Percentiles rank a stretch among this genome's conserved stretches.
phyloP scores from a whole-genome alignment of 2,888 invertebrate species.

The Ptilodon capucinus region DNA sequence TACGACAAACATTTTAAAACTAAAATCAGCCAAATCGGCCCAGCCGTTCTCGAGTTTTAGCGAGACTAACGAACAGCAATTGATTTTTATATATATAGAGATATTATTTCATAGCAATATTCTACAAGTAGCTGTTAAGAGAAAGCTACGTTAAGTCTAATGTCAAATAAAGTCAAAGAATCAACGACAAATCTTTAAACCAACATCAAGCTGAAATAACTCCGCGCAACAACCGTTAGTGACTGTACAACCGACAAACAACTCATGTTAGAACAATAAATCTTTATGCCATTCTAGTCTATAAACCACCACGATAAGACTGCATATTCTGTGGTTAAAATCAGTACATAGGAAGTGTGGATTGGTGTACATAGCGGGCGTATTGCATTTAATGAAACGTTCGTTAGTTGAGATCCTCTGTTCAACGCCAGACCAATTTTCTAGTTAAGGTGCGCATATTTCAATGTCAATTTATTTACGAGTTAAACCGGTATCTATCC shows the following conservation, averaged over 20 bases:
- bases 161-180: no score
- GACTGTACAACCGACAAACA: neutral
- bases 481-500: no score
- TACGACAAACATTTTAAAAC: no score
- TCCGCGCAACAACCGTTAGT: neutral
- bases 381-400: constrained; percentile 36
- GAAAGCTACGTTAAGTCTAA: no score
- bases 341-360: constrained; percentile 5
- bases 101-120: no score
- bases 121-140: no score
- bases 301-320: neutral
- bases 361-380: constrained; percentile 18
- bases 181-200: neutral
- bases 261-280: neutral
- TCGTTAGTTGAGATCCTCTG: constrained; percentile 45
- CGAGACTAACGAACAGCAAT: no score
- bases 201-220: neutral
- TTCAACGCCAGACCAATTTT: constrained; percentile 44
- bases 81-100: no score
- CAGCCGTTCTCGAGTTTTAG: no score
- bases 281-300: neutral
- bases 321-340: neutral
- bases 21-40: no score
- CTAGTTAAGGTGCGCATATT: constrained; percentile 37
- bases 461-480: constrained; percentile 40